Base-by-base conservation (phyloP, 2,888 invertebrate genomes). In the Perizoma affinitatum region DNA sequence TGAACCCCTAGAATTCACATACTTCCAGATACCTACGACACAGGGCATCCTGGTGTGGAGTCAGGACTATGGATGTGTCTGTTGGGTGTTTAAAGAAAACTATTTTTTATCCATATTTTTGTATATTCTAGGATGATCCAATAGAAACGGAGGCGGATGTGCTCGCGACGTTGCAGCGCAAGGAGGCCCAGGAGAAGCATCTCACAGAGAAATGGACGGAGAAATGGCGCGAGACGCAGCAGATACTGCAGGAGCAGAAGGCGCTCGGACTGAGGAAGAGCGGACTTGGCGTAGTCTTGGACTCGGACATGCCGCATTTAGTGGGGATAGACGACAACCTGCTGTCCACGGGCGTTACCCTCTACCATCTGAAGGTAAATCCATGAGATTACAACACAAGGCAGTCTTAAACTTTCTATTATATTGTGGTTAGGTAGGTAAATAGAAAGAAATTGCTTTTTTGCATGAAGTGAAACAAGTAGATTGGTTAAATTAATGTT, bases 191-290 rank as follows among this genome's bases (percentile, higher is more conserved):
- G 79, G 97, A 97, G 89, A 97, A 96, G 84, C 96, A 95, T 59
- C 93, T 98, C 61, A 98, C 97, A 0, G 97, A 97, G 86, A 96
- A 97, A 79, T 98, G 98, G 98, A 96, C 97, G 8, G 97, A 97
- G 81, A 98, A 98, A 82, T 98, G 98, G 98, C 94, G 96, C 52
- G 97, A 97, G 79, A 97, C 97, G 0, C 97, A 97, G 80, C 96
- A 96, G 72, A 97, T 97, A 71, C 87, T 97, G 41, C 95, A 97
- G 79, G 98, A 98, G 79, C 97, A 98, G 85, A 95, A 96, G 79
- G 96, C 97, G 5, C 88, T 97, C 35, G 98, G 97, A 0, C 88
- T 98, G 58, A 92, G 98, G 45, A 98, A 97, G 87, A 96, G 97
- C 46, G 97, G 97, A 0, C 94, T 96, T 0, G 98, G 98, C 0